phyloP scores from a whole-genome alignment of 2,113 vertebrate species.

The Phodopus roborovskii region DNA sequence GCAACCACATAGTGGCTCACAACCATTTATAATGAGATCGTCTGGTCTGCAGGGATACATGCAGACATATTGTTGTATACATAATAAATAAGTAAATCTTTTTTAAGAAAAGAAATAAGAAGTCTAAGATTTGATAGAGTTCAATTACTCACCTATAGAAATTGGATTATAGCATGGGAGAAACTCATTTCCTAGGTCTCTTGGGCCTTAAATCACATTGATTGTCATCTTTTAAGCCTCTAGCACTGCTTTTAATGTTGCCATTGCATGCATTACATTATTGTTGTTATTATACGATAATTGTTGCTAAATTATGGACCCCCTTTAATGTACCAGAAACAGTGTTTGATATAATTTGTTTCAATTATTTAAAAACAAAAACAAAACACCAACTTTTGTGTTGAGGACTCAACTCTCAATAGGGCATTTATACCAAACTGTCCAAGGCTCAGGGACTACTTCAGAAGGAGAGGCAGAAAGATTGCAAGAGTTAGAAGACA shows the following conservation, averaged over 20 bases:
- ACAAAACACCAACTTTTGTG: not conserved
- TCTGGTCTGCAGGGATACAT: no score
- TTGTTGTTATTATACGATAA: not conserved
- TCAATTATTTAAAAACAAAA: not conserved
- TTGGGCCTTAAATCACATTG: not conserved
- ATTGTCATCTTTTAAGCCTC: not conserved
- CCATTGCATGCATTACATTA: not conserved
- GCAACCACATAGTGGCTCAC: no score
- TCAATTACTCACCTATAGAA: not conserved
- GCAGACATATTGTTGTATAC: no score
- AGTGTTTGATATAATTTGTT: not conserved
- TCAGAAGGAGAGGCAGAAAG: not conserved
- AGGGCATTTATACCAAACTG: not conserved
- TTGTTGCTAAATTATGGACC: not conserved
- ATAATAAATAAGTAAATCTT: no score
- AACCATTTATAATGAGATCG: no score
- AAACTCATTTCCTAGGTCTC: not conserved
- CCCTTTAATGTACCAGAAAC: not conserved
- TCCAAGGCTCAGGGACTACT: no score
- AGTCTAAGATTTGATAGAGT: not conserved
- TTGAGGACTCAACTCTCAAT: not conserved
- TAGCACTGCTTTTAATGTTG: not conserved
- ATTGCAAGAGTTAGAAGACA: not conserved
- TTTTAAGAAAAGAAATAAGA: not conserved
- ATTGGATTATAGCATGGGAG: not conserved